A percentile compares a stretch with the other conserved stretches of the same genome.
phyloP scores from a whole-genome alignment of 2,113 vertebrate species.

The Brienomyrus longianalis region DNA sequence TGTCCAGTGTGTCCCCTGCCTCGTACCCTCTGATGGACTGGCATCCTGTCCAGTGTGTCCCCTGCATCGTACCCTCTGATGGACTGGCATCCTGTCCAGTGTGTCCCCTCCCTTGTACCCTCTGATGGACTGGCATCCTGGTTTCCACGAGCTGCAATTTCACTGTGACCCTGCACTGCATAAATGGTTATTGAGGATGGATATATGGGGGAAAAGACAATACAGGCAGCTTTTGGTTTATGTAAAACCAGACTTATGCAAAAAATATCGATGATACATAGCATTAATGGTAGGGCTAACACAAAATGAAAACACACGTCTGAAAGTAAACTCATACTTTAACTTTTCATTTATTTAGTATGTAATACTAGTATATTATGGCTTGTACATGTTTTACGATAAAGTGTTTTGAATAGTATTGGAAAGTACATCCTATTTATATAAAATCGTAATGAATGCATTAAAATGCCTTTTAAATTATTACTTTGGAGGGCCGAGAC shows the following conservation, averaged over 20 bases:
- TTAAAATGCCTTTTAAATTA: not conserved
- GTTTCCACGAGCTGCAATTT: not conserved
- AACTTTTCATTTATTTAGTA: not conserved
- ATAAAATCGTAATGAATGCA: not conserved
- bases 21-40: too few relatives aligned
- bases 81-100: not conserved
- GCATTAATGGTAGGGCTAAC: not conserved
- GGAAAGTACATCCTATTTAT: not conserved
- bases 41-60: not conserved
- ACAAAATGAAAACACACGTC: not conserved
- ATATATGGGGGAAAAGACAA: not conserved
- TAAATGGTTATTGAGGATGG: not conserved
- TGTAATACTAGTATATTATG: not conserved
- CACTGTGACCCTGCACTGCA: not conserved
- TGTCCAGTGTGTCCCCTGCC: too few relatives aligned
- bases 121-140: not conserved
- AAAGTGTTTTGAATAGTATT: not conserved
- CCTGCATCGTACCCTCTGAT: not conserved
- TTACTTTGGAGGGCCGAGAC: not conserved
- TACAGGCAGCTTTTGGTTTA: not conserved
- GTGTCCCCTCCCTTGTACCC: not conserved
- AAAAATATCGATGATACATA: not conserved
- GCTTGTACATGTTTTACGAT: not conserved
- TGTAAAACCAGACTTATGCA: not conserved
- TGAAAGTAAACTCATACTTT: not conserved